Conservation (phyloP, 2,113 vertebrate species). For the Hyaena hyaena region DNA sequence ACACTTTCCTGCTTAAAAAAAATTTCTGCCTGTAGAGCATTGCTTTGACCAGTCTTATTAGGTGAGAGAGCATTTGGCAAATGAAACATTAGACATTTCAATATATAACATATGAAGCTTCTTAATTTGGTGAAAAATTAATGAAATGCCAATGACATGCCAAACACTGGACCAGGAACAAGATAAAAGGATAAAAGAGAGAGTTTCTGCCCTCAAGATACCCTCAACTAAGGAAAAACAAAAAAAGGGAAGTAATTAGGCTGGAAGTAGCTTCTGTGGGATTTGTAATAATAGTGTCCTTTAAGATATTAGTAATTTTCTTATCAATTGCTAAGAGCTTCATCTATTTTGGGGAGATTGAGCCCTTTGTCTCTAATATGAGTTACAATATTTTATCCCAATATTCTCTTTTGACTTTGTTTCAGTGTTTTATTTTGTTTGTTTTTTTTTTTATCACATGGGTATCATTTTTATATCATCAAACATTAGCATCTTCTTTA, state of each 20-base stretch:
- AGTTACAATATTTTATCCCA: background rate
- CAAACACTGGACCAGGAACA: background rate
- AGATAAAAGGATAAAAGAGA: background rate
- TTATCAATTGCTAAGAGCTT: background rate
- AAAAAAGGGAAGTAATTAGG: background rate
- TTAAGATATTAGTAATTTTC: background rate
- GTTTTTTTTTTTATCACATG: background rate
- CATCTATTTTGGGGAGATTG: background rate
- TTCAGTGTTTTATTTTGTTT: background rate
- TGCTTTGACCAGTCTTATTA: background rate
- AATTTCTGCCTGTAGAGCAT: background rate
- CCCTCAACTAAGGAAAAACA: background rate
- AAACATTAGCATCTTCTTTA: background rate
- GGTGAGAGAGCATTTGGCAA: background rate
- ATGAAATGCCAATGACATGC: background rate
- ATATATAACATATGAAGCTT: background rate
- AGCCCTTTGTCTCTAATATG: background rate
- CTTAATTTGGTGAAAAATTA: background rate
- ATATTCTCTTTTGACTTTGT: background rate
- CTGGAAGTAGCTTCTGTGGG: background rate
- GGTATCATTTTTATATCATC: background rate
- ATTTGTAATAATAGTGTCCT: background rate
- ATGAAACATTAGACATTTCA: background rate
- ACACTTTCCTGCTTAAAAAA: background rate
- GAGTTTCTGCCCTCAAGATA: background rate